phyloP scores from a whole-genome alignment of 2,797 vertebrate genomes.

The Eutrigla gurnardus region DNA sequence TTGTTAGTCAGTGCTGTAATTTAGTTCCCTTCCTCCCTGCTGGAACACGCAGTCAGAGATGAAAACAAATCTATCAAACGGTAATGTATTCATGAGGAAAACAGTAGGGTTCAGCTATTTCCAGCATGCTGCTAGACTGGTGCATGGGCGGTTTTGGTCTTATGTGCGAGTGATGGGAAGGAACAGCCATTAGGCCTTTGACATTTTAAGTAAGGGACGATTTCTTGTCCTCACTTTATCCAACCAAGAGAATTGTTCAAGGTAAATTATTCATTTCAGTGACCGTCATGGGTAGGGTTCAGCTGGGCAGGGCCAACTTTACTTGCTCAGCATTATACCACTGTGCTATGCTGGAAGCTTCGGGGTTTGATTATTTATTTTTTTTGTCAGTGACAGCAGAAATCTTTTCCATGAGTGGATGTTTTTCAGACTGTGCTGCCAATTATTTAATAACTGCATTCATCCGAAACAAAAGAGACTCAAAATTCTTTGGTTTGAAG shows the following conservation, averaged over 20 bases:
- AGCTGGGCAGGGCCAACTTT: constrained; percentile 31
- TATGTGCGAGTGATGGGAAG: constrained; percentile 35
- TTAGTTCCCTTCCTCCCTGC: constrained; percentile 37
- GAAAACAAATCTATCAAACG: constrained; percentile 58
- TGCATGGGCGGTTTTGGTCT: constrained; percentile 29
- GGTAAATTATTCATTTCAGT: constrained; percentile 68
- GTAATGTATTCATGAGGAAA: constrained; percentile 58
- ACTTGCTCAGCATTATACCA: constrained; percentile 51
- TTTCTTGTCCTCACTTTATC: constrained; percentile 47
- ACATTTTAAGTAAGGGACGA: constrained; percentile 45
- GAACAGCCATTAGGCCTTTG: constrained; percentile 50
- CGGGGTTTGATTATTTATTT: background rate
- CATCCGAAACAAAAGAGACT: constrained; percentile 1
- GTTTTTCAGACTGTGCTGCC: background rate
- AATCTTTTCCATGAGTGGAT: background rate
- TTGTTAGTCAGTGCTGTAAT: constrained; percentile 62
- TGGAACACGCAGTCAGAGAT: constrained; percentile 35
- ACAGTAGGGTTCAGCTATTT: constrained; percentile 46
- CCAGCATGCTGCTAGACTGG: constrained; percentile 15
- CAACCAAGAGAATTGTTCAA: constrained; percentile 37
- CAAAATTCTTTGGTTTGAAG: background rate
- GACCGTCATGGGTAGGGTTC: constrained; percentile 44
- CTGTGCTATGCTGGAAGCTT: constrained; percentile 6
- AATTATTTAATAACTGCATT: constrained; percentile 17
- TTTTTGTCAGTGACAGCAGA: constrained; percentile 24